Percentiles rank a stretch among this genome's conserved stretches.
These are phyloP conservation scores for Strix aluco DNA, from an alignment of 2,113 vertebrate species.

Conservation along the genomic window DNA sequence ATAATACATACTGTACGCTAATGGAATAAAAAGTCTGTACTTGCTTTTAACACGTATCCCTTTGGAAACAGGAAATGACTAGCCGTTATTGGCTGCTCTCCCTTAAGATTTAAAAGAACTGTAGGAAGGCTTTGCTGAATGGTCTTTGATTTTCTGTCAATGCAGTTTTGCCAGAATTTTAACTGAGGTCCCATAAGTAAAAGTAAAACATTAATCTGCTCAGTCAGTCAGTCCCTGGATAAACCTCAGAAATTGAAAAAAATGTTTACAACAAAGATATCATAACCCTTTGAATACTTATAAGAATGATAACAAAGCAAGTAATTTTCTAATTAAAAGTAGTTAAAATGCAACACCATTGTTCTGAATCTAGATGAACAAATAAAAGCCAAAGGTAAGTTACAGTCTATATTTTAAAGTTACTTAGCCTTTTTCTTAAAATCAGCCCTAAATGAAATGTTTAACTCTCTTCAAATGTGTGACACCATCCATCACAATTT, in stretches of 20 bases:
- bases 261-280: constrained; percentile 54
- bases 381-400: constrained; percentile 29
- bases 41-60: not conserved
- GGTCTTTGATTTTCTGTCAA: constrained; percentile 63
- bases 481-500: constrained; percentile 85
- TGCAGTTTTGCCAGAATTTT: constrained; percentile 59
- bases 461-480: constrained; percentile 80
- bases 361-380: constrained; percentile 5
- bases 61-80: constrained; percentile 48
- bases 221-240: constrained; percentile 19
- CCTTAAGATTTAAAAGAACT: constrained; percentile 35
- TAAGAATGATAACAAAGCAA: constrained; percentile 48
- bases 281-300: constrained; percentile 34
- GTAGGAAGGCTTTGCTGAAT: constrained; percentile 49
- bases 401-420: constrained; percentile 66
- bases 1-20: not conserved
- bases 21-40: constrained; percentile 25
- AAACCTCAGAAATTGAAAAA: constrained; percentile 33
- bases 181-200: constrained; percentile 4
- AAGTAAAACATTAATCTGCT: constrained; percentile 45
- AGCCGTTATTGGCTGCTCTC: constrained; percentile 47
- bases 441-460: constrained; percentile 77
- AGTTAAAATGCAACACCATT: not conserved
- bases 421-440: constrained; percentile 66
- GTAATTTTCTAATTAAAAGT: constrained; percentile 21